Base-by-base conservation (phyloP, 2,113 vertebrate genomes). In the Turdus rufiventris region DNA sequence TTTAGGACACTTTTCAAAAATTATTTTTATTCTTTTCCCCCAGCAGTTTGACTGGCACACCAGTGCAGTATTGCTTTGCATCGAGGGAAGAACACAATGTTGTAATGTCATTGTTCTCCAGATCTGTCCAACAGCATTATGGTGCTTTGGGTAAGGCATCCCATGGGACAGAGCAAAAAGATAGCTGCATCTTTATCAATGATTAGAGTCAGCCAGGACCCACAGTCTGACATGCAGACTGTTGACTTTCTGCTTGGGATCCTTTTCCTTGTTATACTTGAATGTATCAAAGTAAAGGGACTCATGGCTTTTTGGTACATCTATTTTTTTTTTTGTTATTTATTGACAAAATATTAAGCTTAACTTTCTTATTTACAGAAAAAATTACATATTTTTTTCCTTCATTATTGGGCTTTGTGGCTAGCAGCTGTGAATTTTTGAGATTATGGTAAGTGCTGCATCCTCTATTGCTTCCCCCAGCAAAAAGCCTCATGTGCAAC, bases 1-100 rank as follows among this genome's bases (percentile, higher is more conserved):
- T 88, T 77, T 47, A 84, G 15, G 3, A 9, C 9, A 68, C 5
- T 36, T 11, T 12, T 43, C 34, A 40, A 40, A 12, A 40, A 13
- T 12, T 12, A 40, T 40, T 40, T 11, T 14, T 6, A 4, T 13
- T 5, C 1, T 50, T 3, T 24, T 12, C 7, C 18, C 10, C 5
- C 1, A 24, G 26, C 4, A 40, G 11, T 70, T 29, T 74, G n/a
- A 24, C 23, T 38, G 38, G 19, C 36, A 75, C 20, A 34, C 6
- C 60, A 34, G 26, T 2, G 4, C 24, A 63, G 16, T 12, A 36
- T 15, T 63, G 61, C 33, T 93, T 81, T 88, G 26, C 20, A 56
- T 33, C 31, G 23, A 40, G 71, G 50, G 45, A 73, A 72, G 28
- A 45, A 25, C 50, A 45, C 10, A 23, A 23, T 0, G 0, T 47